Base-by-base conservation (phyloP, 2,113 vertebrate species). In the Acanthochromis polyacanthus region DNA sequence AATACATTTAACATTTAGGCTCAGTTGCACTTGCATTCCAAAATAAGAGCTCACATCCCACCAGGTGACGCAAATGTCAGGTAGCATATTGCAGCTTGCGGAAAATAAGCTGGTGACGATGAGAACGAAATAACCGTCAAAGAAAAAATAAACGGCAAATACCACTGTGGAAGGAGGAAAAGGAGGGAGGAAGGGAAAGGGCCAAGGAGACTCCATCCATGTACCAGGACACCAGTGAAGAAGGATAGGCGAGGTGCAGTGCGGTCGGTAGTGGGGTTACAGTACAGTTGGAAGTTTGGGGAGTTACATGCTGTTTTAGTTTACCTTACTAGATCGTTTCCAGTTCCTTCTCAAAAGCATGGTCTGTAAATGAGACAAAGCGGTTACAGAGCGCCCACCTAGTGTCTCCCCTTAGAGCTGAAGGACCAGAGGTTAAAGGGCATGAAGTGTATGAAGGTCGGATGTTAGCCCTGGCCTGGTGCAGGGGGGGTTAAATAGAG, bases 321-420 rank as follows among this genome's bases (percentile, higher is more conserved):
- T 99, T 99, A 99, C 98, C 97, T 99, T 99, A 98, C 97, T 97
- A 95, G 97, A 96, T 97, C 97, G 95, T 96, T 98, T 99, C 97
- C 97, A 99, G 96, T 95, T 98, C 96, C 97, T 98, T 97, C 96
- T 98, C 97, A 97, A 97, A 96, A 96, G 96, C 96, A 97, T 96
- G 92, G 95, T 98, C 98, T 99, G 97, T 93, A 96, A 98, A 98
- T 93, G 93, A 98, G 97, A 98, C 95, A 99, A 93, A 99, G 96
- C 87, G 85, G 95, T 97, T 97, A 96, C 92, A 96, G 96, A 93
- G 96, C 93, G 90, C 82, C 87, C 83, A 25, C 89, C 92, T 71
- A 84, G 53, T 78, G 22, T 63, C 78, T 60, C 74, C 79, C 81
- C 30, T 76, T 50, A 78, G 36, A 78, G 87, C 84, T 80, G 78